Percentiles rank a stretch among this genome's conserved stretches.
Conservation (phyloP, 2,113 vertebrate genomes). For the Rhinogobius similis region DNA sequence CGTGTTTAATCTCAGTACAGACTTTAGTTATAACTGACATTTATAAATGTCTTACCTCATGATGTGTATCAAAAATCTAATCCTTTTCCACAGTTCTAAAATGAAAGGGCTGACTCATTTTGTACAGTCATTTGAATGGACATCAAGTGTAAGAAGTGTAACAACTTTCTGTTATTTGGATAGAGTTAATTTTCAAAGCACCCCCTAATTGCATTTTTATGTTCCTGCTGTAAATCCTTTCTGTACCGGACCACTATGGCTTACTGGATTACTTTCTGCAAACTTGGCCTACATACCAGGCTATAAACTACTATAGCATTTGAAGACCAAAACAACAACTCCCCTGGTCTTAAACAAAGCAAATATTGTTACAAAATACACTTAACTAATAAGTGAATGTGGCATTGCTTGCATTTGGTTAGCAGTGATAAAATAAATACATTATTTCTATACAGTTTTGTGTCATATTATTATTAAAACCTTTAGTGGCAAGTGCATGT, state of each 20-base stretch:
- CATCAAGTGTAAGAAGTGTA: neutral
- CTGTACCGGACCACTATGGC: conserved; percentile 27
- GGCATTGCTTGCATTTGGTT: conserved; percentile 1
- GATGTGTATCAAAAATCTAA: neutral
- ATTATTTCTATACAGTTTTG: neutral
- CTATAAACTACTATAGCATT: conserved; percentile 21
- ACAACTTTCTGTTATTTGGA: neutral
- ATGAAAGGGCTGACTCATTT: too few species aligned
- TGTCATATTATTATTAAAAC: conserved; percentile 7
- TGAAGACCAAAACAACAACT: conserved; percentile 2
- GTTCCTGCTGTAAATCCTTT: conserved; percentile 35
- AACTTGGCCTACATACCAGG: conserved; percentile 51
- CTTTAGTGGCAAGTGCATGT: conserved; percentile 5
- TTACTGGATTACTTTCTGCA: conserved; percentile 47
- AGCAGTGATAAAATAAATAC: neutral
- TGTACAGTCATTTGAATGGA: neutral
- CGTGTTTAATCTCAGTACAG: neutral
- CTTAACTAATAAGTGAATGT: neutral
- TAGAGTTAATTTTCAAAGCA: conserved; percentile 6
- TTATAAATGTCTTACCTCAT: neutral
- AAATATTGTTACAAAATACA: neutral
- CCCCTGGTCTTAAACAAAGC: neutral
- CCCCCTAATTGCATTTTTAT: conserved; percentile 16
- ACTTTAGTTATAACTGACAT: neutral
- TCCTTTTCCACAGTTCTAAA: too few species aligned